Conservation (phyloP, 2,113 vertebrate genomes). For the human (Homo sapiens) region DNA sequence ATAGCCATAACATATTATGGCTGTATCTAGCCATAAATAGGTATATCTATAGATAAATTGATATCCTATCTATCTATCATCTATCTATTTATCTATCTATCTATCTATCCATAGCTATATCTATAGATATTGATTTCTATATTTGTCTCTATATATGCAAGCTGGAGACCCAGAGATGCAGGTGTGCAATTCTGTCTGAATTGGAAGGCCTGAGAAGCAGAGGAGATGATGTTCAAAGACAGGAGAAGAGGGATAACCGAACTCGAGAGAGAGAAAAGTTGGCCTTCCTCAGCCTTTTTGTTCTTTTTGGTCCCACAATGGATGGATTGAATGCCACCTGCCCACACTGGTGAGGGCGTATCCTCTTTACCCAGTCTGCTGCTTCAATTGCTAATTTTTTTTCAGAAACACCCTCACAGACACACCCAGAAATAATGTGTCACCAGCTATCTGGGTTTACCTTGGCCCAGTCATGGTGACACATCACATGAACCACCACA, state of each 20-base stretch:
- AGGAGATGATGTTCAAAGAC: background rate
- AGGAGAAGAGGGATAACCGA: background rate
- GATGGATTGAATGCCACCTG: background rate
- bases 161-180: background rate
- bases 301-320: no score
- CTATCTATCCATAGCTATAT: no score
- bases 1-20: no score
- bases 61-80: no score
- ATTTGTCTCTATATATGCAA: background rate
- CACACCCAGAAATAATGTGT: background rate
- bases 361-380: background rate
- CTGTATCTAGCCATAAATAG: no score
- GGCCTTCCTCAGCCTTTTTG: background rate
- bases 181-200: background rate
- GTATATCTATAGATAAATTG: no score
- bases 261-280: background rate
- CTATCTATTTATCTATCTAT: no score
- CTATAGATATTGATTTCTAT: no score
- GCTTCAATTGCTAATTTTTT: background rate
- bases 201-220: background rate
- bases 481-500: background rate
- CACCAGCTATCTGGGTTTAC: background rate
- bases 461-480: background rate
- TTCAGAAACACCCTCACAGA: background rate
- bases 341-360: background rate